These are phyloP conservation scores for Nerophis ophidion DNA, from an alignment of 2,113 vertebrate species.

Conservation along the genomic window DNA sequence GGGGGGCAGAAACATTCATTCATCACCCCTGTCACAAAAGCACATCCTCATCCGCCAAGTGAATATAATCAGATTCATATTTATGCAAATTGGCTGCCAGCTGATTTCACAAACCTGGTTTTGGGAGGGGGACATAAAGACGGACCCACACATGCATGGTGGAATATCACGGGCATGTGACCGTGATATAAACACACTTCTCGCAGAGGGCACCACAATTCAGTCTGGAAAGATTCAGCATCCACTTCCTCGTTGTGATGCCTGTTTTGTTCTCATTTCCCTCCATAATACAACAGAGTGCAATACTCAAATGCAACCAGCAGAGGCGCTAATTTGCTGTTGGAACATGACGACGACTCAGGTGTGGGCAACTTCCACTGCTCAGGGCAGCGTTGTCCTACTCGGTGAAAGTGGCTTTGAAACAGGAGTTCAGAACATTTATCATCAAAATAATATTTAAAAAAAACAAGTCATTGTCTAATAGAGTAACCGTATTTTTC, in stretches of 20 bases:
- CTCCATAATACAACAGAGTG: neutral
- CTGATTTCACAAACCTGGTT: conserved; percentile 14
- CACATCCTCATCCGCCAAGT: neutral
- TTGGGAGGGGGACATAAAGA: conserved; percentile 16
- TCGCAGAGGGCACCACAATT: conserved; percentile 40
- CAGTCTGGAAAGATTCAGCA: conserved; percentile 42
- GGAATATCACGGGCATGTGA: conserved; percentile 19
- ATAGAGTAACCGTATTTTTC: no score
- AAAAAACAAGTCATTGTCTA: no score
- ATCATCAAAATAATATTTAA: no score
- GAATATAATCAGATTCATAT: conserved; percentile 8
- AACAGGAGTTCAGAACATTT: no score
- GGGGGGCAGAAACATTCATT: conserved; percentile 12
- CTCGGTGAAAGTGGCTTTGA: no score
- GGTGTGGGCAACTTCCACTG: no score
- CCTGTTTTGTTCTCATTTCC: conserved; percentile 18
- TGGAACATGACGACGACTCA: no score
- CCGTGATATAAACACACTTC: conserved; percentile 52
- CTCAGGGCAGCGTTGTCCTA: no score
- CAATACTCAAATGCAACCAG: no score
- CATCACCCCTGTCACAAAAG: no score
- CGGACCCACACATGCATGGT: conserved; percentile 14
- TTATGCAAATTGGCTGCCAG: conserved; percentile 4
- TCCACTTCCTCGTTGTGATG: conserved; percentile 22
- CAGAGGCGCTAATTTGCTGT: no score